phyloP scores from a whole-genome alignment of 2,797 vertebrate genomes.

The Xiphophorus birchmanni region DNA sequence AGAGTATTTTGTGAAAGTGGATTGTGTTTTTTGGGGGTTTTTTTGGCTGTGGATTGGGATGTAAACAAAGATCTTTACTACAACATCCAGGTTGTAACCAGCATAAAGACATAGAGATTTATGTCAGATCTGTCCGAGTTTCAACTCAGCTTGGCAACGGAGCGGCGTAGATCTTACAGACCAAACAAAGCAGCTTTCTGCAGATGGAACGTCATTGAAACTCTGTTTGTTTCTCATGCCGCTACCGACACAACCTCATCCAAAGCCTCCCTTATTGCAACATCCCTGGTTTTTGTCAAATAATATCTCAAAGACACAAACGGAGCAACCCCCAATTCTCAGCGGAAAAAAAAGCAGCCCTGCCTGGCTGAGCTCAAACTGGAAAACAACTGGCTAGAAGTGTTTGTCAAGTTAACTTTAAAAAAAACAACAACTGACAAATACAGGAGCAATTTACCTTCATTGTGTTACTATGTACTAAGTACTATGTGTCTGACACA shows the following conservation, averaged over 20 bases:
- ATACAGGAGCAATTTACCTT: neutral
- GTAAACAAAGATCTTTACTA: neutral
- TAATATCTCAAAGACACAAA: slow-evolving; percentile 21
- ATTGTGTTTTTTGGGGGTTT: neutral
- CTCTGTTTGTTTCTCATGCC: neutral
- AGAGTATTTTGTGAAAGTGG: neutral
- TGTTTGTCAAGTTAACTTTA: neutral
- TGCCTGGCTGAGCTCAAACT: slow-evolving; percentile 6
- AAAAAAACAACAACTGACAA: neutral
- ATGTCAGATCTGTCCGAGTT: neutral
- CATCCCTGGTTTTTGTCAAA: slow-evolving; percentile 17
- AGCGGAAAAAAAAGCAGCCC: neutral
- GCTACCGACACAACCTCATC: neutral
- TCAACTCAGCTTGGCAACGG: neutral
- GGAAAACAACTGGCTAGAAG: slow-evolving; percentile 11
- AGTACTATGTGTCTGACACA: neutral
- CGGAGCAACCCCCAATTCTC: neutral
- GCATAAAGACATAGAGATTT: neutral
- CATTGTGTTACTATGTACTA: neutral
- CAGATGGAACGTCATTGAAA: neutral
- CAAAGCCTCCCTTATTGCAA: slow-evolving; percentile 9
- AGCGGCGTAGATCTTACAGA: neutral
- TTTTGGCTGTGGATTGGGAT: neutral
- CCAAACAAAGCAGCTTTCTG: neutral
- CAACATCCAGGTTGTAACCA: neutral